Conservation (phyloP, 2,113 vertebrate species). For the Trogon melanurus region DNA sequence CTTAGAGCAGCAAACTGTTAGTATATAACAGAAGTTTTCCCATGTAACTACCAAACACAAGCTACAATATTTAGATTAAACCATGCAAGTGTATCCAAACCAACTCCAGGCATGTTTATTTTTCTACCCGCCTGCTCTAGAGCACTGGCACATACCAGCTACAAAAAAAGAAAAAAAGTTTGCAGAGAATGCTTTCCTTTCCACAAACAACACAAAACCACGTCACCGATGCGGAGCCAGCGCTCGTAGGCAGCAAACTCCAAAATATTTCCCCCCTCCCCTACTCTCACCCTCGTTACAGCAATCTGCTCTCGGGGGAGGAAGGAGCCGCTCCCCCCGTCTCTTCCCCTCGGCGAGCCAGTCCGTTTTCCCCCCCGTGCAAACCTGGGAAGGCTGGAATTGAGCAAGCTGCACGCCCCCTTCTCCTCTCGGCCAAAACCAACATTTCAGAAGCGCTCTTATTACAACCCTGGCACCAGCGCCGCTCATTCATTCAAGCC, state of each 20-base stretch:
- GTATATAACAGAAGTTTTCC: background rate
- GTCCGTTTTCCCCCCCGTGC: constrained; percentile 21
- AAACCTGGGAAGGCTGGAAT: constrained; percentile 32
- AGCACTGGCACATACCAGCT: background rate
- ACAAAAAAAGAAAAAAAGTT: background rate
- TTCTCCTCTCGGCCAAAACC: constrained; percentile 29
- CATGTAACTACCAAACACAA: background rate
- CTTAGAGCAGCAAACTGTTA: background rate
- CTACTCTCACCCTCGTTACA: background rate
- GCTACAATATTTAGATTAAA: background rate
- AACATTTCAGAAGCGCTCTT: constrained; percentile 71
- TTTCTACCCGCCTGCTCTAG: background rate
- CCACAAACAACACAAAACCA: background rate
- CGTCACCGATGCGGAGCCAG: background rate
- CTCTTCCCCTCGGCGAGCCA: background rate
- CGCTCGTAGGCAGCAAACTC: background rate
- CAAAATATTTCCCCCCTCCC: background rate
- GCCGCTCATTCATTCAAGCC: constrained; percentile 78
- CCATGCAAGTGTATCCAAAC: background rate
- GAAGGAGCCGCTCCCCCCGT: background rate
- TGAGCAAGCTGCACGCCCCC: constrained; percentile 65
- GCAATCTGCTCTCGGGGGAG: background rate
- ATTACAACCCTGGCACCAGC: constrained; percentile 76
- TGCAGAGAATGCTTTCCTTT: background rate
- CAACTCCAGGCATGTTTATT: background rate